A percentile compares a stretch with the other conserved stretches of the same genome.
Conservation (phyloP, 2,113 vertebrate genomes). For the Pogonocichla stellata region DNA sequence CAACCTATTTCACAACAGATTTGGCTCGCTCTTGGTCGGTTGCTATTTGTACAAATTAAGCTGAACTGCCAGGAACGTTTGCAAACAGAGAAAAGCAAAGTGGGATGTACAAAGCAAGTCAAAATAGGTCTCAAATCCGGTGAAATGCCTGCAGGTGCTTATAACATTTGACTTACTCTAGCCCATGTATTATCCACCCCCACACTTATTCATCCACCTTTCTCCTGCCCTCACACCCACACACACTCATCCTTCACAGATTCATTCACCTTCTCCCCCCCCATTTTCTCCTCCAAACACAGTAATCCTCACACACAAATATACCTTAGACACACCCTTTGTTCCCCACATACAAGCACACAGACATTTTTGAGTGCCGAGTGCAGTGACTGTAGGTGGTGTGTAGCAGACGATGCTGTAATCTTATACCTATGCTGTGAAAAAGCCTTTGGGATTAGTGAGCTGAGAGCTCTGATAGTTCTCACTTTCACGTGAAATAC, state of each 20-base stretch:
- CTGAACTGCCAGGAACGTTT: conserved; percentile 46
- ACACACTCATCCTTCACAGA: neutral
- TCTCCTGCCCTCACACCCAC: neutral
- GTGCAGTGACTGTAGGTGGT: neutral
- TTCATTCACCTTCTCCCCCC: conserved; percentile 30
- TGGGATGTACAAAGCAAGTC: conserved; percentile 45
- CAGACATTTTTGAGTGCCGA: neutral
- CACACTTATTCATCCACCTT: conserved; percentile 36
- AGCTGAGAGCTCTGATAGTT: conserved; percentile 23
- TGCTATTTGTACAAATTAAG: conserved; percentile 61
- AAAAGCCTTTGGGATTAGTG: conserved; percentile 28
- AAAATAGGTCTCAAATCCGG: conserved; percentile 31
- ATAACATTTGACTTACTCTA: conserved; percentile 23
- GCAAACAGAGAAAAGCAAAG: conserved; percentile 58
- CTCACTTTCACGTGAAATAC: neutral
- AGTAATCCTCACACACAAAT: neutral
- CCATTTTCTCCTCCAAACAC: neutral
- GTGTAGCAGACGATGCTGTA: neutral
- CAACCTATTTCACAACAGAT: conserved; percentile 52
- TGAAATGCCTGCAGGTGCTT: conserved; percentile 14
- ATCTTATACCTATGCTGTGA: conserved; percentile 22
- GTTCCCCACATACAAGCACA: neutral
- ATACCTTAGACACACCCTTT: neutral
- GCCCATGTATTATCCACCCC: conserved; percentile 11
- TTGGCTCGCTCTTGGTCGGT: conserved; percentile 19